A percentile compares a stretch with the other conserved stretches of the same genome.
These are phyloP conservation scores for Acropora tenuis DNA, from an alignment of 64 coral and sea anemone species.

Conservation along the genomic window DNA sequence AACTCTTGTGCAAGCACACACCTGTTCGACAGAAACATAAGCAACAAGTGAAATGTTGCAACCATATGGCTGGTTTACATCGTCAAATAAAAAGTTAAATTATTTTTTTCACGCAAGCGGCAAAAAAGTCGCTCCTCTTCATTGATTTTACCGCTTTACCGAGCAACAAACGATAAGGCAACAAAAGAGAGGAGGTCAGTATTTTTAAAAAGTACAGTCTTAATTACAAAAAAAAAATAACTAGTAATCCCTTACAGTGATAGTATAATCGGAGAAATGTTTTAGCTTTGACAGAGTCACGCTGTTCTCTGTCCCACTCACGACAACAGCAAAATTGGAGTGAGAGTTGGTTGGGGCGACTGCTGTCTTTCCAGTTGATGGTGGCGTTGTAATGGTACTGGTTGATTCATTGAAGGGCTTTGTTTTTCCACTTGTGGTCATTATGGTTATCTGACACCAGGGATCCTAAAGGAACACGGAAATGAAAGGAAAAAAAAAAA, in stretches of 20 bases:
- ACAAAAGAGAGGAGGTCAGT: too few species aligned
- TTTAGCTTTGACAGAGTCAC: slow-evolving; percentile 40
- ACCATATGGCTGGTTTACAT: too few species aligned
- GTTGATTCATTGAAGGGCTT: neutral
- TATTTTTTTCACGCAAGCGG: too few species aligned
- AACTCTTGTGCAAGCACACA: slow-evolving; percentile 75
- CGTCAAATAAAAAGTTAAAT: too few species aligned
- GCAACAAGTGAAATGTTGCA: too few species aligned
- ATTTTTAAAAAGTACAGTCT: too few species aligned
- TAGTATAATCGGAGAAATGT: slow-evolving; percentile 68
- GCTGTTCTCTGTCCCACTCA: slow-evolving; percentile 20
- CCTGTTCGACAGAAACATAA: slow-evolving; percentile 16
- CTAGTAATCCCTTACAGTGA: slow-evolving; percentile 27
- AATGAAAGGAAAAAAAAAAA: too few species aligned
- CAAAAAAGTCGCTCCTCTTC: neutral
- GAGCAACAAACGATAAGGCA: too few species aligned
- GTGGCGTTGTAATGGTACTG: neutral
- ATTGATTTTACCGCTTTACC: too few species aligned
- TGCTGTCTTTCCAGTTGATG: neutral
- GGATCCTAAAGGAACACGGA: neutral
- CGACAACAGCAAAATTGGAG: neutral
- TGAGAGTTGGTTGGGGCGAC: neutral
- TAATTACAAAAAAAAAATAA: neutral
- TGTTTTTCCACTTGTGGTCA: neutral
- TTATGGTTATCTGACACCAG: neutral